Evolutionary conservation across 1,140 invertebrate species (phyloP), one percentile per base, ranked within the genome.

Genomic region (Grapholita molesta): DNA sequence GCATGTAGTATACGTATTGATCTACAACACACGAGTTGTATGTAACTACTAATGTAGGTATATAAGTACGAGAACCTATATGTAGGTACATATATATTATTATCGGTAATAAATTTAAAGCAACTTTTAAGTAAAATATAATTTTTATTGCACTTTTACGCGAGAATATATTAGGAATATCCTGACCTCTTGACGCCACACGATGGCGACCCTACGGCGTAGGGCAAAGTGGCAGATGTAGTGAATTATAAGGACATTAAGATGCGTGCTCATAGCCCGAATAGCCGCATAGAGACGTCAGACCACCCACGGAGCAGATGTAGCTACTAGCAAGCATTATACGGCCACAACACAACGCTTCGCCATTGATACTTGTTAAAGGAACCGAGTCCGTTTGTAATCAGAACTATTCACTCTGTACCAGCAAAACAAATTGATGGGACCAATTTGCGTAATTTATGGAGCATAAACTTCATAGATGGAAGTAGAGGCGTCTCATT

Each of bases 241-340:
- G 80, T 85, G 86, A 88, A 86, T 90, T 86, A 90, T 87, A 87
- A 86, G 83, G 82, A 85, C 79, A 87, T 89, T 83, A 86, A 86
- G 78, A 85, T 83, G 85, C 84, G 76, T 79, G 84, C 80, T 80
- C 81, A 84, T 76, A 73, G 74, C 64, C 68, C 73, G 72, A 69
- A 74, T 64, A 77, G 53, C 75, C 72, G 55, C 83, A 89, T 89
- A 90, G 84, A 90, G 86, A 84, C 79, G 85, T 89, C 86, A 89
- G 88, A 88, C 88, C 88, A 85, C 88, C 87, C 86, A 90, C 76
- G 42, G 75, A 52, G 79, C 35, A 66, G 73, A 32, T 28, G 55
- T 30, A 30, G 55, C 55, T 61, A 61, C 55, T 30, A 52, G 66
- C 25, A 23, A 21, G 35, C 64, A 42, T 66, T 61, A 61, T 28